Percentiles rank a stretch among this genome's conserved stretches.
phyloP scores from a whole-genome alignment of 2,113 vertebrate genomes.

The Sinocyclocheilus anshuiensis region DNA sequence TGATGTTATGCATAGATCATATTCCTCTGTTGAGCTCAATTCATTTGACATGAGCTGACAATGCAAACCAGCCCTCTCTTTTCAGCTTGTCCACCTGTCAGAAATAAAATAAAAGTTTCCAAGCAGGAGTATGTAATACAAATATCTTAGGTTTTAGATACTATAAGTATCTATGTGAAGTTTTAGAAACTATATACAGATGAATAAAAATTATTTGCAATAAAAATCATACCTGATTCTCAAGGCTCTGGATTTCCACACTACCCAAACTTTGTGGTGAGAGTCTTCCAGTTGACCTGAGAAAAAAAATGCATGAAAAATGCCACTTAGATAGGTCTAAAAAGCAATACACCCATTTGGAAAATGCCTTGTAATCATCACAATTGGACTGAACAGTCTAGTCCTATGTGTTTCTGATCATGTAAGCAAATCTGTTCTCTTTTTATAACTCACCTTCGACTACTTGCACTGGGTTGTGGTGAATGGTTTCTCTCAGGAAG shows the following conservation, averaged over 20 bases:
- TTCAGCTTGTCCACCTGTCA: slow-evolving; percentile 78
- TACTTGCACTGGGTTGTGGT: slow-evolving; percentile 56
- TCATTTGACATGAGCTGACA: slow-evolving; percentile 80
- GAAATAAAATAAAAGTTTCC: not conserved
- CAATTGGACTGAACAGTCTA: not conserved
- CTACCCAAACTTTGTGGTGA: slow-evolving; percentile 53
- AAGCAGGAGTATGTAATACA: not conserved
- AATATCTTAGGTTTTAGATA: not conserved
- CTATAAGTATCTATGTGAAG: no score
- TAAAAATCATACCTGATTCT: slow-evolving; percentile 32
- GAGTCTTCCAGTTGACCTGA: slow-evolving; percentile 58
- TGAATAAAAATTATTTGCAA: no score
- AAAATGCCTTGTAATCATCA: not conserved
- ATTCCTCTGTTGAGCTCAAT: not conserved
- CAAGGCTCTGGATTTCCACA: slow-evolving; percentile 17
- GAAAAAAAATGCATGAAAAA: not conserved
- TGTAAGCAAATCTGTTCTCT: not conserved
- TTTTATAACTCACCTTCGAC: slow-evolving; percentile 70
- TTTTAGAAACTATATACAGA: not conserved
- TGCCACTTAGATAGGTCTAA: not conserved
- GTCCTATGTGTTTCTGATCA: not conserved
- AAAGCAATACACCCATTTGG: not conserved
- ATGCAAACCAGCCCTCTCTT: slow-evolving; percentile 85
- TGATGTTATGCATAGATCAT: not conserved
- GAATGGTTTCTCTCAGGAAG: slow-evolving; percentile 64